Conservation (phyloP, 2,113 vertebrate genomes). For the Equus quagga region DNA sequence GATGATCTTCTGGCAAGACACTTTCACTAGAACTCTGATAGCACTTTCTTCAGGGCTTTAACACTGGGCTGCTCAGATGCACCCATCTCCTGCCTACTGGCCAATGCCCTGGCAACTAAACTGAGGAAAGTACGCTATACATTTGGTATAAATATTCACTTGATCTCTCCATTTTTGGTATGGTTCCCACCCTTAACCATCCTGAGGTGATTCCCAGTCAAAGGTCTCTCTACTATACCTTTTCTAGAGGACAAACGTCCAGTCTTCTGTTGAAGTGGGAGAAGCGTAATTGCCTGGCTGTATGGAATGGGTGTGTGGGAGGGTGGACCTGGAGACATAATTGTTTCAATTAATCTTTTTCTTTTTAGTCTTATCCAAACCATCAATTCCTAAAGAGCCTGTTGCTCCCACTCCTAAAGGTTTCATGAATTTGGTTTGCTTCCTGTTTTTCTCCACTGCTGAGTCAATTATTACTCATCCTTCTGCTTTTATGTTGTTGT, state of each 20-base stretch:
- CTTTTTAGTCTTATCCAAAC: neutral
- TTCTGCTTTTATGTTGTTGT: neutral
- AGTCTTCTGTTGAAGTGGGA: neutral
- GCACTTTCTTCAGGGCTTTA: neutral
- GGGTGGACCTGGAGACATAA: neutral
- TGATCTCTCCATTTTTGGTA: neutral
- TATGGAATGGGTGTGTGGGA: neutral
- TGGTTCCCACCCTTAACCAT: neutral
- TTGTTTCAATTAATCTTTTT: neutral
- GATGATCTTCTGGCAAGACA: neutral
- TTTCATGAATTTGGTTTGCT: neutral
- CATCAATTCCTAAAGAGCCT: neutral
- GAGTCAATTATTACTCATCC: neutral
- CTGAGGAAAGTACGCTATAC: neutral
- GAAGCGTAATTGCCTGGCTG: neutral
- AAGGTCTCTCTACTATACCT: neutral
- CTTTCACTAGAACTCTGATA: neutral
- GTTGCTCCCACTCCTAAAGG: neutral
- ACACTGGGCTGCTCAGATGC: neutral
- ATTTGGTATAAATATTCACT: neutral
- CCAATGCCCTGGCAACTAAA: neutral
- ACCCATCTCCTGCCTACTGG: neutral
- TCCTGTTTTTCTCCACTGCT: neutral
- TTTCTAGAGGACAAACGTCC: neutral
- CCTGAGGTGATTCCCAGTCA: neutral